These are phyloP conservation scores for Eilema griseolum DNA, from an alignment of 2,888 invertebrate species.

Conservation along the genomic window DNA sequence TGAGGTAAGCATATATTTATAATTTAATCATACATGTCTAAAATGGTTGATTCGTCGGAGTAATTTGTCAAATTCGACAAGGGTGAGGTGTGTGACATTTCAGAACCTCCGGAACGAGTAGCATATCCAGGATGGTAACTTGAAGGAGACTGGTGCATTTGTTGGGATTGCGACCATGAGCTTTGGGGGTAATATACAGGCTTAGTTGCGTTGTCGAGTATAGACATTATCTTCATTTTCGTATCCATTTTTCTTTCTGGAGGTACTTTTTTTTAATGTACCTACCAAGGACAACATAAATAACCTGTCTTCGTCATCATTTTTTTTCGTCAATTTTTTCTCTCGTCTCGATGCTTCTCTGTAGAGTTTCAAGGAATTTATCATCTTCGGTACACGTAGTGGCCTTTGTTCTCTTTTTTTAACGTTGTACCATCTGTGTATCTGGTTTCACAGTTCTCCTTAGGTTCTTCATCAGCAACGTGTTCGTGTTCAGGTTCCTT, in stretches of 20 bases:
- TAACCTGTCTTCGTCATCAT: conserved; percentile 25
- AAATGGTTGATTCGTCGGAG: conserved; percentile 32
- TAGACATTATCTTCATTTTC: conserved; percentile 27
- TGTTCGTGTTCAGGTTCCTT: conserved; percentile 24
- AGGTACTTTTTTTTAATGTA: conserved; percentile 28
- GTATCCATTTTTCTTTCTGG: conserved; percentile 26
- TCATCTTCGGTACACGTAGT: conserved; percentile 25
- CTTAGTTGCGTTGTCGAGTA: conserved; percentile 24
- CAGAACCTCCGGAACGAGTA: conserved; percentile 30
- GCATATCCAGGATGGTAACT: conserved; percentile 32
- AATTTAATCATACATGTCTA: conserved; percentile 31
- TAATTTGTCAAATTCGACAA: conserved; percentile 29
- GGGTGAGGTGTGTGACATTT: conserved; percentile 27
- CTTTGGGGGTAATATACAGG: conserved; percentile 28
- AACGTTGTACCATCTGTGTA: conserved; percentile 19
- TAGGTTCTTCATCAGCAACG: conserved; percentile 17
- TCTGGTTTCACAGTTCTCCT: conserved; percentile 19
- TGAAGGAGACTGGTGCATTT: conserved; percentile 24
- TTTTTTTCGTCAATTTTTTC: conserved; percentile 17
- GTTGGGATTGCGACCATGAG: conserved; percentile 32
- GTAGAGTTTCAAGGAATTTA: conserved; percentile 22
- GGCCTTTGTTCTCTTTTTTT: conserved; percentile 22
- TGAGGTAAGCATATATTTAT: conserved; percentile 36
- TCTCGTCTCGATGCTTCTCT: conserved; percentile 21
- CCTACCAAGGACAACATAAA: conserved; percentile 29